Evolutionary conservation across 2,888 invertebrate genomes (phyloP), one percentile per base, ranked within the genome.

Genomic region (Euproctis similis): DNA sequence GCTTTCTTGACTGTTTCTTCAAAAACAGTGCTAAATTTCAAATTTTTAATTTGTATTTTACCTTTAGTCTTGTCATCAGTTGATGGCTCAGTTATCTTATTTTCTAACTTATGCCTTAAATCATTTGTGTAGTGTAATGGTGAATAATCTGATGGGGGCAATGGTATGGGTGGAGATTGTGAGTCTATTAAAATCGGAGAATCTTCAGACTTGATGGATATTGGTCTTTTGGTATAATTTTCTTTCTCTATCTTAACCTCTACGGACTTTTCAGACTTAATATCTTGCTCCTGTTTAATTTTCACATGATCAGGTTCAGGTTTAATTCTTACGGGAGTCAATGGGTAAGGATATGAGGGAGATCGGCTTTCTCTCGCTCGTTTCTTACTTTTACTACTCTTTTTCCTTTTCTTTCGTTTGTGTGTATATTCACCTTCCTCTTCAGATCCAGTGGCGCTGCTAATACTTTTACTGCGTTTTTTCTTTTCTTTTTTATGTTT

Each of bases 41-140:
- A 69, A 60, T 89, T 88, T 59, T 90, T 90, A 37, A 90, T 91
- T 48, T 87, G 80, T 46, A 91, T 91, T 74, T 89, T 90, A 24
- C 77, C 66, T 48, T 86, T 85, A 4, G 63, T 46, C 44, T 76
- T 84, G 28, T 84, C 85, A 10, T 85, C 84, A 2, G 47, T 14
- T 27, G 38, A 39, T n/a, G 39, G 12, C 10, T 73, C 71, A 34
- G 40, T 31, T 42, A 56, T 61, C 28, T 67, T 75, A 41, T 46
- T 58, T n/a, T 72, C 70, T 28, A 59, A 30, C 40, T 69, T 74
- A 3, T 54, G 41, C n/a, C 63, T 55, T 32, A 61, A 42, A 34
- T 67, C 72, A 31, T 41, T 42, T 8, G 49, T 25, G 10, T 51
- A 35, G 34, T 62, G 61, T 63, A 49, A 78, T 5, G 74, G 77